Base-by-base conservation (phyloP, 1,140 invertebrate genomes). In the Ceratosolen solmsi region DNA sequence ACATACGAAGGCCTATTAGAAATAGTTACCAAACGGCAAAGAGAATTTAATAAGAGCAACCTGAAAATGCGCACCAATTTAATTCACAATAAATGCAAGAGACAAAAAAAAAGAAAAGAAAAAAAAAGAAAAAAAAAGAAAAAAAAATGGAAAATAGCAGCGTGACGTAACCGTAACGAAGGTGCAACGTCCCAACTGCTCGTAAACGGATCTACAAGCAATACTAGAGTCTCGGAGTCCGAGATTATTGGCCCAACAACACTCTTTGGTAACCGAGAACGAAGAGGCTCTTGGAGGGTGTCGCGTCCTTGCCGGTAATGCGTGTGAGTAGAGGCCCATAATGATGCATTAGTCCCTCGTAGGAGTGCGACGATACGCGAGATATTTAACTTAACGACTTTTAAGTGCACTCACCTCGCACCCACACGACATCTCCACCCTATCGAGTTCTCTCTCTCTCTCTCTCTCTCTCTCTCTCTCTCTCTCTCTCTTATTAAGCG, bases 291-390 rank as follows among this genome's bases (percentile, higher is more conserved):
- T 7, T 46, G 41, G 20, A 63, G 5, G 49, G 9, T 25, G 15
- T 25, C n/a, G 38, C 85, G 84, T 85, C 84, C 88, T 88, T 86
- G 85, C 79, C 71, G 85, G 84, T 83, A 84, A 85, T 84, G 79
- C 51, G 20, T 25, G n/a, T 27, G n/a, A 22, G 2, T 38, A 36
- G 1, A 41, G 1, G 38, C 4, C 33, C 41, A 33, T 46, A 25
- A 71, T 71, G 22, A 41, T 25, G 8, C 38, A 46, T 46, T 60
- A 60, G 25, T 27, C 56, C n/a, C 25, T 60, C 25, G 7, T 5
- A 1, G 2, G 8, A 60, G 25, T 9, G 25, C 56, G 11, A 27
- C 25, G 25, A 60, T 60, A 60, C 56, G 22, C 4, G 25, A 25
- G n/a, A 25, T 9, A 9, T 9, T 9, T 60, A 60, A 27, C 8